Percentiles rank a stretch among this genome's conserved stretches.
These are phyloP conservation scores for Thalassoma bifasciatum DNA, from an alignment of 2,113 vertebrate species.

Conservation along the genomic window DNA sequence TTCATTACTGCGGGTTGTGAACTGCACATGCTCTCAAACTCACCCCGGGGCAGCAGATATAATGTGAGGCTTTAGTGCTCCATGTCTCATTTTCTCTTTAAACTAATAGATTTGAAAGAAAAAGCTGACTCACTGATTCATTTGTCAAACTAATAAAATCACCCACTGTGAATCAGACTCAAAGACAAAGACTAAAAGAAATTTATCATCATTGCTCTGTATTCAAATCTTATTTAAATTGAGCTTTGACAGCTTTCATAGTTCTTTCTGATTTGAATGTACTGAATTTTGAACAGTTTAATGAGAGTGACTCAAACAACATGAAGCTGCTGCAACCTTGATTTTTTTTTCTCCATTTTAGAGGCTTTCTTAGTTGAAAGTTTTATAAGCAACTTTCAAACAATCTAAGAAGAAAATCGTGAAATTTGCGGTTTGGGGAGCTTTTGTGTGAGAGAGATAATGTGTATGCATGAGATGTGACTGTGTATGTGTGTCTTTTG, in stretches of 20 bases:
- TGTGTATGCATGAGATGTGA: neutral
- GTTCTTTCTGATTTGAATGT: too few relatives aligned
- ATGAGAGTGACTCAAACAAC: neutral
- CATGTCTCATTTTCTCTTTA: neutral
- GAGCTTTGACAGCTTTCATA: too few relatives aligned
- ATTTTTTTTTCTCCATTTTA: too few relatives aligned
- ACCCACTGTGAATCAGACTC: neutral
- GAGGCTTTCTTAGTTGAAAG: neutral
- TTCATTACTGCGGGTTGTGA: neutral
- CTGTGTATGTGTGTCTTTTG: conserved; percentile 17
- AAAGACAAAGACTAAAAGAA: neutral
- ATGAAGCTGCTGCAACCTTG: neutral
- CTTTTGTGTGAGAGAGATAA: neutral
- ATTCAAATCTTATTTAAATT: neutral
- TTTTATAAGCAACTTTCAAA: neutral
- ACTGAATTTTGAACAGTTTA: too few relatives aligned
- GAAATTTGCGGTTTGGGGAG: too few relatives aligned
- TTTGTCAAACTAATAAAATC: neutral
- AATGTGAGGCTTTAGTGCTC: neutral
- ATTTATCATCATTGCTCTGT: neutral
- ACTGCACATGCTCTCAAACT: neutral
- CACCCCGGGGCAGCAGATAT: neutral
- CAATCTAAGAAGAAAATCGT: neutral
- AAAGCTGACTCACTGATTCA: conserved; percentile 7
- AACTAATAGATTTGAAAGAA: conserved; percentile 11